Percentiles rank a stretch among this genome's conserved stretches.
phyloP scores from a whole-genome alignment of 2,797 vertebrate genomes.

The Apodemus agrarius region DNA sequence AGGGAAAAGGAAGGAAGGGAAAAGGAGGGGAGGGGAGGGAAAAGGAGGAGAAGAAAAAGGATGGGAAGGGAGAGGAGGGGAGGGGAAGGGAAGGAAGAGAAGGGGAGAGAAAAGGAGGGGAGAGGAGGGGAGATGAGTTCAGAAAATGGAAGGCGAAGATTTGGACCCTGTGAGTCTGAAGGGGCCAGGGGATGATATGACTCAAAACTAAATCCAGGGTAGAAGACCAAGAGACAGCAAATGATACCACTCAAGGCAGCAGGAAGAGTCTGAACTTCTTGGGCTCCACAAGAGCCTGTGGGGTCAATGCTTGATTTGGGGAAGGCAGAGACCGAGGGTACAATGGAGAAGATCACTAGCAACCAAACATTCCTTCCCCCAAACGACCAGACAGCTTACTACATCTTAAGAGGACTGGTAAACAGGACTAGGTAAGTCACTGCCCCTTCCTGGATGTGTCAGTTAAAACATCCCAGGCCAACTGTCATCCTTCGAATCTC shows the following conservation, averaged over 20 bases:
- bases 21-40: too few relatives aligned
- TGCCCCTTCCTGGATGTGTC: neutral
- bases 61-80: neutral
- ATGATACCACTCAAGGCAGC: neutral
- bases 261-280: neutral
- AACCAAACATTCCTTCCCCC: neutral
- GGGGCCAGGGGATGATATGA: neutral
- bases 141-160: neutral
- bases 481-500: neutral
- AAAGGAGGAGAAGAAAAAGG: too few relatives aligned
- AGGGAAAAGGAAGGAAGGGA: neutral
- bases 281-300: neutral
- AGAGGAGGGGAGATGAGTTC: neutral
- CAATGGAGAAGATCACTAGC: neutral
- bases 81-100: accelerated
- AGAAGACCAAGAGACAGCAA: neutral
- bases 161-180: neutral
- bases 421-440: neutral
- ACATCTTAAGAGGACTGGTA: neutral
- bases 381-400: neutral
- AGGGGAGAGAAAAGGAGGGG: neutral
- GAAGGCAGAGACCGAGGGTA: neutral
- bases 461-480: neutral
- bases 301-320: neutral
- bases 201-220: neutral